Evolutionary conservation across 2,797 vertebrate genomes (phyloP).

Genomic region (Vespertilio murinus): DNA sequence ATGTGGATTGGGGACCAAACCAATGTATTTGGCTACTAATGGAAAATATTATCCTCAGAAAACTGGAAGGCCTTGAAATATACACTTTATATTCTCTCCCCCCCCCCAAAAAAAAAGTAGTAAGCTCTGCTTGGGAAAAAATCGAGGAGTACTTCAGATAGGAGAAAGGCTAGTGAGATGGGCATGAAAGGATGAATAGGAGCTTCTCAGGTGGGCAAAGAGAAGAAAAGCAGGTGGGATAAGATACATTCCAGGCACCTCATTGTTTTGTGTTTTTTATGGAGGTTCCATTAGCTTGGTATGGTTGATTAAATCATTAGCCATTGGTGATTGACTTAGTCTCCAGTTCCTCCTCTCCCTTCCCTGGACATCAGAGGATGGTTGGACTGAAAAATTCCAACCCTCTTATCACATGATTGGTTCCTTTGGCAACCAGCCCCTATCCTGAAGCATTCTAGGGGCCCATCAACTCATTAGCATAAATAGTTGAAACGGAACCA

Average conservation of each 20-base stretch:
- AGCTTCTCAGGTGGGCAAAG: background rate
- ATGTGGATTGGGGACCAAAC: background rate
- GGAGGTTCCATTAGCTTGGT: background rate
- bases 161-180: background rate
- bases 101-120: background rate
- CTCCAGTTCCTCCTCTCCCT: background rate
- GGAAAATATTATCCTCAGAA: background rate
- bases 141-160: background rate
- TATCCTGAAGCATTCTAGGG: background rate
- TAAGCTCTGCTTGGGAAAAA: background rate
- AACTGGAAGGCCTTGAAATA: background rate
- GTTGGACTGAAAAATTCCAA: background rate
- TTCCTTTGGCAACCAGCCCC: background rate
- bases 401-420: background rate
- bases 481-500: background rate
- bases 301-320: background rate
- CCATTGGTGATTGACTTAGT: background rate
- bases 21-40: background rate
- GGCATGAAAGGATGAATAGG: background rate
- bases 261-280: background rate
- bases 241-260: background rate
- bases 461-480: background rate
- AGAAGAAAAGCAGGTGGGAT: background rate
- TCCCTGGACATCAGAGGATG: background rate
- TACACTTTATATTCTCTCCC: background rate